Base-by-base conservation (phyloP, 37 sponge, comb jelly and placozoan genomes). In the Haliclona indistincta region DNA sequence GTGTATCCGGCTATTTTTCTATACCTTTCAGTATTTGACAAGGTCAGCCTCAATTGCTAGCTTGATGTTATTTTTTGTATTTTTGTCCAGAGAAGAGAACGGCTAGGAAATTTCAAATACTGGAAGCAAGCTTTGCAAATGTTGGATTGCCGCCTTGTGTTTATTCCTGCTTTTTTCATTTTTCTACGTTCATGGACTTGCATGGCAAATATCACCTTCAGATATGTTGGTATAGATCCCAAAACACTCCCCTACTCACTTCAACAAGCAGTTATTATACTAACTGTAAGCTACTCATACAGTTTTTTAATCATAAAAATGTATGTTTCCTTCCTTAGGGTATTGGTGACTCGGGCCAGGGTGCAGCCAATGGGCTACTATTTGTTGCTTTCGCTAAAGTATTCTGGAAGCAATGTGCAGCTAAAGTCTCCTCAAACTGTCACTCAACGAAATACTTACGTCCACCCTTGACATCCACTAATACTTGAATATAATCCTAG, bases 111-210 rank as follows among this genome's bases (percentile, higher is more conserved):
- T 26, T n/a, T 39, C 47, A 42, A 23, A 36, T 34, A 36, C 20
- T 80, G 81, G 70, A 53, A 58, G 60, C 13, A 43, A 37, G 62
- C 77, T 35, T 20, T 71, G 40, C 25, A 68, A 10, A 35, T 64
- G 13, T 30, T 83, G 20, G 79, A 77, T 34, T 81, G 69, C 68
- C 81, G 82, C 56, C 77, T 88, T 25, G 45, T 88, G 6, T 52
- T 76, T 73, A 82, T 88, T 29, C 88, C 88, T 22, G 15, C 82
- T n/a, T 58, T 58, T 22, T 88, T 88, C 63, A 34, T 73, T 4
- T 29, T 88, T 22, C 78, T 88, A 39, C 69, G 88, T 19, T 71
- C 76, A 40, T 88, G 88, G 88, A 73, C 64, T 35, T 54, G 63
- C 20, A 13, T 88, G 2, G 38, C 67, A 5, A 54, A 56, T 2